A percentile compares a stretch with the other conserved stretches of the same genome.
phyloP scores from a whole-genome alignment of 1,140 invertebrate genomes.

The Halotydeus destructor region DNA sequence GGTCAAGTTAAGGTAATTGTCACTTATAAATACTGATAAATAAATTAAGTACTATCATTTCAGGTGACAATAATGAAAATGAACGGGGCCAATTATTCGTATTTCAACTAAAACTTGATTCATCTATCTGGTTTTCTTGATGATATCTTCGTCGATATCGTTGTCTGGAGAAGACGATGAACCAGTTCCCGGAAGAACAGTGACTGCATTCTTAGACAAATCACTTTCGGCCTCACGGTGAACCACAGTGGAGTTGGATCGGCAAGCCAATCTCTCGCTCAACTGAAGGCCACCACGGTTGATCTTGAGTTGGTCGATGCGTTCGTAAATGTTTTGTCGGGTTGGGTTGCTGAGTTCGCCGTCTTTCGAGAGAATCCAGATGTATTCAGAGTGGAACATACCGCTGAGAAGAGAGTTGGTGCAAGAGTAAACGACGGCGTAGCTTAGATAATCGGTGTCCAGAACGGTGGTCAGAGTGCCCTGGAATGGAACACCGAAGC shows the following conservation, averaged over 20 bases:
- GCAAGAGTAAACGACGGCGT: conserved; percentile 14
- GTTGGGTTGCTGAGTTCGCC: conserved; percentile 13
- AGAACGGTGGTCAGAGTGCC: conserved; percentile 9
- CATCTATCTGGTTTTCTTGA: no score
- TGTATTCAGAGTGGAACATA: conserved; percentile 15
- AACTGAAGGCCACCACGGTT: conserved; percentile 12
- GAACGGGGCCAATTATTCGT: no score
- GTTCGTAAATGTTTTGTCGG: conserved; percentile 15
- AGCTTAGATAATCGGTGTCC: conserved; percentile 16
- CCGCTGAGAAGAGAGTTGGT: conserved; percentile 14
- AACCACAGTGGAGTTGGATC: conserved; percentile 8
- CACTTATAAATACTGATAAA: no score
- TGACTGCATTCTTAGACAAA: no score
- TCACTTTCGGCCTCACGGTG: conserved; percentile 8
- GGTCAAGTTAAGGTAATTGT: no score
- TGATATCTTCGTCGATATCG: no score
- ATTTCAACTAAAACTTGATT: no score
- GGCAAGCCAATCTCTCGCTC: conserved; percentile 11
- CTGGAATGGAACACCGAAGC: conserved; percentile 15
- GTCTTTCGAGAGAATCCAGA: conserved; percentile 13
- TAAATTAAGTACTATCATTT: no score
- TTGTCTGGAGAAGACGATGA: no score
- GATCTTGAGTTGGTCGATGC: conserved; percentile 13
- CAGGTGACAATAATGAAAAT: no score
- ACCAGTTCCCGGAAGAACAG: no score